These are phyloP conservation scores for Rhinichthys klamathensis DNA, from an alignment of 2,113 vertebrate species.

Conservation along the genomic window DNA sequence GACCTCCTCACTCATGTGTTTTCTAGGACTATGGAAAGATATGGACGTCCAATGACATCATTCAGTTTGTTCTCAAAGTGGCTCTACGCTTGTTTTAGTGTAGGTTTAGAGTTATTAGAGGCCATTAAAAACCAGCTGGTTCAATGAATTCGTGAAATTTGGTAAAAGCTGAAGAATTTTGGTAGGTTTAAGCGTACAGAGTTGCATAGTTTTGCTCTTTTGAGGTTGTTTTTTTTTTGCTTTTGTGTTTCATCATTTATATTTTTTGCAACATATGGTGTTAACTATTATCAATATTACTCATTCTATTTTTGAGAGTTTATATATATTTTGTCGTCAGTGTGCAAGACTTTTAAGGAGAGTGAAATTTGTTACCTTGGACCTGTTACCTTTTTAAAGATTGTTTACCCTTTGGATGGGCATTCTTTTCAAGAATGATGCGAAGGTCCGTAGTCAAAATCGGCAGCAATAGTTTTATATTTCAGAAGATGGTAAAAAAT, in stretches of 20 bases:
- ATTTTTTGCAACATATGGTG: slow-evolving; percentile 43
- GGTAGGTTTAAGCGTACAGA: not conserved
- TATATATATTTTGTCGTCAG: slow-evolving; percentile 42
- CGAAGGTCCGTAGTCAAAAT: slow-evolving; percentile 53
- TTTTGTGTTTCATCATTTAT: slow-evolving; percentile 41
- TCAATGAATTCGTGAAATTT: not conserved
- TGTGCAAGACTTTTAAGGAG: slow-evolving; percentile 26
- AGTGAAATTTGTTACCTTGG: slow-evolving; percentile 24
- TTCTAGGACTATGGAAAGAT: not conserved
- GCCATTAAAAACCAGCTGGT: not conserved
- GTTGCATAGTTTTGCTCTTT: slow-evolving; percentile 14
- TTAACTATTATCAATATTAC: slow-evolving; percentile 50
- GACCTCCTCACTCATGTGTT: not conserved
- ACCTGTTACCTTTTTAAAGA: slow-evolving; percentile 8
- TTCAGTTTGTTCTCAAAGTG: not conserved
- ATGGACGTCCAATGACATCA: not conserved
- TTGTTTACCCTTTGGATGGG: slow-evolving; percentile 13
- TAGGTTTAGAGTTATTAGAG: not conserved
- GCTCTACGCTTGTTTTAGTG: not conserved
- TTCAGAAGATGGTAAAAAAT: slow-evolving; percentile 42
- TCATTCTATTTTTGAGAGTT: slow-evolving; percentile 28
- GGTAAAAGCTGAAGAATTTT: not conserved
- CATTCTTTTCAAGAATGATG: not conserved
- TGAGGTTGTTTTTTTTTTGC: not conserved
- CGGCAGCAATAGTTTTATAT: slow-evolving; percentile 46